Evolutionary conservation across 2,113 vertebrate species (phyloP).

Genomic region (Megalops atlanticus): DNA sequence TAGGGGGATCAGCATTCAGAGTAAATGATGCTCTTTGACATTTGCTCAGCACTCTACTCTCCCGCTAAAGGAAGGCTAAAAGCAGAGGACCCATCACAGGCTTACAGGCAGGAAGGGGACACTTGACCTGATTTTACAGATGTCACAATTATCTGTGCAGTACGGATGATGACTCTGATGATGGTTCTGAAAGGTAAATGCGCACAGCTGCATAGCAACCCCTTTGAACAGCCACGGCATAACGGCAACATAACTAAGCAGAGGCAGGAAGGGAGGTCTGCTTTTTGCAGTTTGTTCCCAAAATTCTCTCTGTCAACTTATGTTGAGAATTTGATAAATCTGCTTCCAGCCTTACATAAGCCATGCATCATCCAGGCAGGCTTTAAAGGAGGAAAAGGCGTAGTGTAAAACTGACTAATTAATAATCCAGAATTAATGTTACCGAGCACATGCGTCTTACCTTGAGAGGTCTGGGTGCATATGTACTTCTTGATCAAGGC

Average conservation of each 20-base stretch:
- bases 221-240: not conserved
- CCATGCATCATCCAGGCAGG: not conserved
- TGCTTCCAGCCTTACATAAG: not conserved
- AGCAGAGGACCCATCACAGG: not conserved
- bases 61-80: not conserved
- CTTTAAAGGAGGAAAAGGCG: not conserved
- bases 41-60: not conserved
- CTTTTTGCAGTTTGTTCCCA: not conserved
- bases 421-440: not conserved
- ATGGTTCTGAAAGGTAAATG: not conserved
- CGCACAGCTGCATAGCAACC: not conserved
- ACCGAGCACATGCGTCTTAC: slow-evolving; percentile 65
- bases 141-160: not conserved
- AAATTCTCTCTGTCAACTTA: not conserved
- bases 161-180: not conserved
- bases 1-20: too few relatives aligned
- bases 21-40: not conserved
- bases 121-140: not conserved
- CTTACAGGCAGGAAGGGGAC: not conserved
- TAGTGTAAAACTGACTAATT: not conserved
- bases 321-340: not conserved
- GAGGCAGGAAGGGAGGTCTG: not conserved
- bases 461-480: slow-evolving; percentile 91
- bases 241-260: not conserved
- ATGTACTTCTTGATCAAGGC: slow-evolving; percentile 98